Base-by-base conservation (phyloP, 2,888 invertebrate genomes). In the Thecophora atra region DNA sequence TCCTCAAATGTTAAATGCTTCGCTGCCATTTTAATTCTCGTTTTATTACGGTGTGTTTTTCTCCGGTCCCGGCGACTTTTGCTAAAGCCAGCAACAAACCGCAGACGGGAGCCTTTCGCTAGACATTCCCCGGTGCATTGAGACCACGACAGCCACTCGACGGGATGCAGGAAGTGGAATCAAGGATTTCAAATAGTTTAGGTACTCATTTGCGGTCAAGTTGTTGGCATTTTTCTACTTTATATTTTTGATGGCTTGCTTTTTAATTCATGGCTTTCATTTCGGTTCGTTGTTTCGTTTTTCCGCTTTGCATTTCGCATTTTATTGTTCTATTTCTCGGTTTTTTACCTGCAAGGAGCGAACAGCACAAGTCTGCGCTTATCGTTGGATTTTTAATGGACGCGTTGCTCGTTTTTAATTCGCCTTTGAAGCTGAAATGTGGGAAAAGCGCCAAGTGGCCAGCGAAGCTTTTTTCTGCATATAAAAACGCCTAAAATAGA, bases 71-170 rank as follows among this genome's bases (percentile, higher is more conserved):
- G 54, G 67, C 65, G 24, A 52, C 54, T 54, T 54, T 30, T 54
- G 67, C 42, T 52, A 13, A 67, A 67, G 37, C 54, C 30, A 54
- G 54, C 67, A 54, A 19, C 24, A 67, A 67, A 52, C 67, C 67
- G 54, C 30, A 67, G 54, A 17, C 52, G 30, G 54, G 26, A 64
- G 28, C 21, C 47, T 47, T 44, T 64, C 47, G 44, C 64, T 47
- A 64, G 64, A 64, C 44, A 26, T 47, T 47, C 64, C 47, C 64
- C 21, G 64, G 47, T 24, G 24, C 28, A n/a, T 26, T 64, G 64
- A 47, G 64, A 64, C 64, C 58, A 58, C 58, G 24, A 15, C 37
- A n/a, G 24, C 54, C 62, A 17, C 42, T 42, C 42, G 42, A 62
- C 30, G 42, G 62, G 15, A 42, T 2, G 24, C 60, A 60, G 63